phyloP scores from a whole-genome alignment of 2,797 vertebrate species.

The Enteromius afrohamiltoni region DNA sequence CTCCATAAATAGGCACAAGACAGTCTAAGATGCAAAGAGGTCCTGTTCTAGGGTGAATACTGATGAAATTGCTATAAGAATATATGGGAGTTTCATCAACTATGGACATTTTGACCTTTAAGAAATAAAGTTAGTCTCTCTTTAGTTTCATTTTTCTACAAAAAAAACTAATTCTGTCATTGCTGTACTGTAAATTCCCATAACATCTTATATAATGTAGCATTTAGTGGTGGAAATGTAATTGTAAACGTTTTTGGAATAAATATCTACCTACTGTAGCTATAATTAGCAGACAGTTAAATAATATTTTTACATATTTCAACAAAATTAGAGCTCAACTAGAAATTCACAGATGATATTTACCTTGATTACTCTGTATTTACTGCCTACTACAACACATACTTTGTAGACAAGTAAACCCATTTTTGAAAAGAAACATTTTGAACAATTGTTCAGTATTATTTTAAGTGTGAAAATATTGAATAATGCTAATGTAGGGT shows the following conservation, averaged over 20 bases:
- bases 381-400: not conserved
- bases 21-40: slow-evolving; percentile 4
- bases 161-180: not conserved
- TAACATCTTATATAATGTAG: not conserved
- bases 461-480: not conserved
- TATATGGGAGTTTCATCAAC: not conserved
- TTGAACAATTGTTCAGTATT: not conserved
- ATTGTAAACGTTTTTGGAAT: not conserved
- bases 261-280: too few relatives aligned
- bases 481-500: too few relatives aligned
- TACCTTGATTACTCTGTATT: not conserved
- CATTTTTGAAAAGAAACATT: not conserved
- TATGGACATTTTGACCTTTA: not conserved
- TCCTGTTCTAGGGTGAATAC: not conserved
- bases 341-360: not conserved
- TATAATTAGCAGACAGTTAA: not conserved
- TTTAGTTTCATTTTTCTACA: not conserved
- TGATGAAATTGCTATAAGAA: not conserved
- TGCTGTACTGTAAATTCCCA: not conserved
- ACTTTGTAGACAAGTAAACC: not conserved
- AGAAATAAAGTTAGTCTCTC: not conserved
- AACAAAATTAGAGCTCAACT: not conserved
- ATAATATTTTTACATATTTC: not conserved
- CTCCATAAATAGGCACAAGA: slow-evolving; percentile 31
- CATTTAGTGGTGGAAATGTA: not conserved